Evolutionary conservation across 1,140 invertebrate species (phyloP).

Genomic region (Sitophilus oryzae): DNA sequence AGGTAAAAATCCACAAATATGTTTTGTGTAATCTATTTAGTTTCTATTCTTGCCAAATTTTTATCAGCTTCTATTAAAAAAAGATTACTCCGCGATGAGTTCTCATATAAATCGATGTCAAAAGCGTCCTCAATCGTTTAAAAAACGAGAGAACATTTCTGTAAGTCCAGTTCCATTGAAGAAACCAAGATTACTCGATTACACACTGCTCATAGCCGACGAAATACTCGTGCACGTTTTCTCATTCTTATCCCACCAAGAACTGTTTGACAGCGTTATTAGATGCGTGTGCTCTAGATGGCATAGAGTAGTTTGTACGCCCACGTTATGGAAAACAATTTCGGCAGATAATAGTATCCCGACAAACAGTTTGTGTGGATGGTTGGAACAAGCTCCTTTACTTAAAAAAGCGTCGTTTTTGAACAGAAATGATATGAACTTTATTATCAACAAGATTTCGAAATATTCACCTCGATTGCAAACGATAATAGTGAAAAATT

Average conservation of each 20-base stretch:
- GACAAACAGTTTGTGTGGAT: conserved; percentile 20
- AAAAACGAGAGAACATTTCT: no score
- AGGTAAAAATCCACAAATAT: no score
- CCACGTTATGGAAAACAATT: conserved; percentile 26
- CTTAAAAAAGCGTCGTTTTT: conserved; percentile 19
- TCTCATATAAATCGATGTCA: no score
- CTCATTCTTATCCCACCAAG: conserved; percentile 22
- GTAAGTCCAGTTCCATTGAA: no score
- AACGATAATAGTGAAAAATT: conserved; percentile 20
- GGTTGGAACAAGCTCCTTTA: conserved; percentile 26
- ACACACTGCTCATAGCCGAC: no score
- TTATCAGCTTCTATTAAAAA: no score
- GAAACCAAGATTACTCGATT: no score
- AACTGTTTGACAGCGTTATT: conserved; percentile 24
- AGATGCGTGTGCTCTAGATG: conserved; percentile 23
- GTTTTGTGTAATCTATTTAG: no score
- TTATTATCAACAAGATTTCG: conserved; percentile 8
- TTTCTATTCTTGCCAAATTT: no score
- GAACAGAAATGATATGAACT: conserved; percentile 25
- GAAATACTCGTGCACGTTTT: conserved; percentile 28
- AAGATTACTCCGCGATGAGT: no score
- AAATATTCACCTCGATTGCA: conserved; percentile 19
- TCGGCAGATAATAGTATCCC: conserved; percentile 18
- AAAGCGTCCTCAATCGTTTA: no score
- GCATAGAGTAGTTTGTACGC: conserved; percentile 17